Evolutionary conservation across 2,888 invertebrate species (phyloP), one percentile per base, ranked within the genome.

Genomic region (Falcaria lacertinaria): DNA sequence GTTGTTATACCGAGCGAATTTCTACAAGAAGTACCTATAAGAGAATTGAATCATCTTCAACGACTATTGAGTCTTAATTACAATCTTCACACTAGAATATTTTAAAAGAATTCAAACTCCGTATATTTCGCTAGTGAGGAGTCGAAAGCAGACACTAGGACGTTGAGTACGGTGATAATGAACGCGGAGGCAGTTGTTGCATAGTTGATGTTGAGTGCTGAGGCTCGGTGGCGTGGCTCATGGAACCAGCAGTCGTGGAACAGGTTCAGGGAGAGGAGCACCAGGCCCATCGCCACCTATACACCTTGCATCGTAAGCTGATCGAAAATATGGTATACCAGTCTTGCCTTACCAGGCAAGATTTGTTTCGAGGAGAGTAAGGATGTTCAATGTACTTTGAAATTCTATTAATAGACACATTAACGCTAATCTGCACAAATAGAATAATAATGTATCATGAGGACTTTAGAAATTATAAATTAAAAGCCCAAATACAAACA

Each of bases 61-160:
- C 15, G 16, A n/a, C n/a, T n/a, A n/a, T n/a, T n/a, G n/a, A n/a
- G n/a, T n/a, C n/a, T n/a, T n/a, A n/a, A n/a, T n/a, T n/a, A n/a
- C n/a, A n/a, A n/a, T n/a, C n/a, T n/a, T n/a, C n/a, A n/a, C n/a
- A n/a, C n/a, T n/a, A n/a, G n/a, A n/a, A n/a, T n/a, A n/a, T n/a
- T n/a, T n/a, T n/a, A n/a, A n/a, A n/a, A 58, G 54, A 68, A 34
- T 51, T 88, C 79, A 41, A 80, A 47, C 32, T 82, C 75, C 28
- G 75, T 43, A 72, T 91, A 91, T 79, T 82, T 83, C 45, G 92
- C 90, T 48, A 92, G 80, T 3, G 91, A 91, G n/a, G 94, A 94
- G 80, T 95, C 95, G 71, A 96, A 95, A 38, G 94, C 93, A 22
- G 94, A 93, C 52, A 95, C 94, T 39, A 96, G 85, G 19, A 95